Evolutionary conservation across 2,113 vertebrate species (phyloP).

Genomic region (Albula glossodonta): DNA sequence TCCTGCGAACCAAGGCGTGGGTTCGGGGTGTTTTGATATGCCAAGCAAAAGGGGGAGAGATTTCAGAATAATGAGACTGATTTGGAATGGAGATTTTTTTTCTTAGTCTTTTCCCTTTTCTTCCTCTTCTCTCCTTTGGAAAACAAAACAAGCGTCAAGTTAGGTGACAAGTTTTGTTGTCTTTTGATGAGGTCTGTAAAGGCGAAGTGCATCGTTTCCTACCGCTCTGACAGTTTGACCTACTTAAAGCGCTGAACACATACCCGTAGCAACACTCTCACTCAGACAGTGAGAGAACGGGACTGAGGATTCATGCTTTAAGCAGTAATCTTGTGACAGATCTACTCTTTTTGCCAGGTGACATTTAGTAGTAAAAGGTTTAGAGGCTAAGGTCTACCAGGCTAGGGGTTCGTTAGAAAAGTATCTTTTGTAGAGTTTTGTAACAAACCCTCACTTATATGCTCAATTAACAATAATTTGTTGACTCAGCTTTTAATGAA

Average conservation of each 20-base stretch:
- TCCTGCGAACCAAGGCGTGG: slow-evolving; percentile 96
- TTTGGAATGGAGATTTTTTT: slow-evolving; percentile 76
- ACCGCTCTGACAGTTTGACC: slow-evolving; percentile 77
- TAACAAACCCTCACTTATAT: too few relatives aligned
- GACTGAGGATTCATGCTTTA: background rate
- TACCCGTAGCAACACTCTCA: slow-evolving; percentile 52
- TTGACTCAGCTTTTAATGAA: too few relatives aligned
- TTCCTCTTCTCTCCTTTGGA: slow-evolving; percentile 64
- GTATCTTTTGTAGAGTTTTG: background rate
- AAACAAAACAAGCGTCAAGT: slow-evolving; percentile 75
- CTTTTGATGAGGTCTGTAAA: slow-evolving; percentile 78
- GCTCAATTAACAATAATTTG: too few relatives aligned
- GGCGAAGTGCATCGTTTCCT: slow-evolving; percentile 76
- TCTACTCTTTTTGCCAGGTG: background rate
- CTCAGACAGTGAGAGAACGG: background rate
- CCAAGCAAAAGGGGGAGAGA: slow-evolving; percentile 89
- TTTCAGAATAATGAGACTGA: slow-evolving; percentile 94
- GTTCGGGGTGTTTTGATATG: slow-evolving; percentile 87
- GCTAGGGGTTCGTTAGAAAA: background rate
- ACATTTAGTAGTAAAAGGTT: background rate
- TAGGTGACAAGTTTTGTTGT: slow-evolving; percentile 79
- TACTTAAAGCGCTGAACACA: slow-evolving; percentile 69
- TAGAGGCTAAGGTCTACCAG: background rate
- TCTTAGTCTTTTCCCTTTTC: slow-evolving; percentile 45
- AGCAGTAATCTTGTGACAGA: background rate